phyloP scores from a whole-genome alignment of 1,140 invertebrate genomes.

The Chironomus tepperi region DNA sequence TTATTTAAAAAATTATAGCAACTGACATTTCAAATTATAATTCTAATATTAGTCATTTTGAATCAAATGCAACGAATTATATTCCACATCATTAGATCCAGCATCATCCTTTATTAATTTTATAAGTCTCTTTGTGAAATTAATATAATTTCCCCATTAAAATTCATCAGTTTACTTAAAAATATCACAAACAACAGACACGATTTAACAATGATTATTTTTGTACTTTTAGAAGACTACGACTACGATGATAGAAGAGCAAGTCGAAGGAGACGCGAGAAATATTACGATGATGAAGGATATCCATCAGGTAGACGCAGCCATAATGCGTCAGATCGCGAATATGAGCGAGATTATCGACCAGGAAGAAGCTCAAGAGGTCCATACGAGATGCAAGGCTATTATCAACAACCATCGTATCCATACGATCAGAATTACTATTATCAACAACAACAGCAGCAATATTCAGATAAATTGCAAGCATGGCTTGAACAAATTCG shows the following conservation, averaged over 20 bases:
- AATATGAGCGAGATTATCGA: neutral
- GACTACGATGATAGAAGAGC: constrained; percentile 31
- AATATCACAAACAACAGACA: too few species aligned
- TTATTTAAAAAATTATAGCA: too few species aligned
- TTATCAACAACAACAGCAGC: constrained; percentile 46
- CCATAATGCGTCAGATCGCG: constrained; percentile 20
- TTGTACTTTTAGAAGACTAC: constrained; percentile 30
- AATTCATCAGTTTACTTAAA: too few species aligned
- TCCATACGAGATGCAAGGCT: constrained; percentile 32
- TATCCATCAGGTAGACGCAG: neutral
- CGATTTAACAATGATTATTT: too few species aligned
- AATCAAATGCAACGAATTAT: too few species aligned
- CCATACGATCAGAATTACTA: constrained; percentile 41
- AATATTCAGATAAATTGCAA: constrained; percentile 68
- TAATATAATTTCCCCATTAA: too few species aligned
- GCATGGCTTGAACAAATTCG: constrained; percentile 32
- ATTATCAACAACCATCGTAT: constrained; percentile 40
- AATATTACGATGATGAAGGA: constrained; percentile 24
- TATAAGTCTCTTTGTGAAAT: too few species aligned
- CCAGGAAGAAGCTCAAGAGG: constrained; percentile 25
- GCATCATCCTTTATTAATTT: too few species aligned
- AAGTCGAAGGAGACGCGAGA: constrained; percentile 33
- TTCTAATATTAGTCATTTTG: too few species aligned
- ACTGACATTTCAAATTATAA: too few species aligned
- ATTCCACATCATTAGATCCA: too few species aligned